Conservation (phyloP, 2,113 vertebrate genomes). For the Centropus bengalensis region DNA sequence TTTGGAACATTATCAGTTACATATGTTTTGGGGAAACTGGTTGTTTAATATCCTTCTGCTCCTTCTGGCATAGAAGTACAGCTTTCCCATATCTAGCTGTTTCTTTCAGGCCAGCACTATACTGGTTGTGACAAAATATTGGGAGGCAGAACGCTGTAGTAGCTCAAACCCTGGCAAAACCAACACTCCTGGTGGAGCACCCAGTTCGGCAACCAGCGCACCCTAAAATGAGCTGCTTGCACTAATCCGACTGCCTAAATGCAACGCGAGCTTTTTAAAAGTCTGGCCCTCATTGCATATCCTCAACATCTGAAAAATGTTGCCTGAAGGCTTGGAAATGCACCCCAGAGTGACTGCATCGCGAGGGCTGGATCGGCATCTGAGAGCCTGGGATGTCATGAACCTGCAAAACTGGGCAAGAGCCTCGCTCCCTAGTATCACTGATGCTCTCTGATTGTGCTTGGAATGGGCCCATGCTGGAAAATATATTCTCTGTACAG, state of each 20-base stretch:
- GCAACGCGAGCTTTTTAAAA: neutral
- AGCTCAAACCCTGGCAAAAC: neutral
- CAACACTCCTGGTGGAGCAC: neutral
- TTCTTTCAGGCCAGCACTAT: neutral
- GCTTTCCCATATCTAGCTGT: neutral
- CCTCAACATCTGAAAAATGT: neutral
- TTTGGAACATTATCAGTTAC: neutral
- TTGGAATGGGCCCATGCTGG: neutral
- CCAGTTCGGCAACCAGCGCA: neutral
- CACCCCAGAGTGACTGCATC: neutral
- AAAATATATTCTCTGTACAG: neutral
- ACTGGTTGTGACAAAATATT: neutral
- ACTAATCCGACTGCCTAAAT: neutral
- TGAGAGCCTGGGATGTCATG: neutral
- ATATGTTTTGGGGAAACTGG: neutral
- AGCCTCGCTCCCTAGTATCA: neutral
- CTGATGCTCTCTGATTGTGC: neutral
- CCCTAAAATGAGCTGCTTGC: neutral
- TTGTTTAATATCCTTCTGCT: neutral
- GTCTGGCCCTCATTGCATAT: neutral
- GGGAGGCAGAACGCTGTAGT: neutral
- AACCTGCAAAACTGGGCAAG: neutral
- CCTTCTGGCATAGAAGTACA: neutral
- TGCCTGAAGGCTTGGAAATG: neutral
- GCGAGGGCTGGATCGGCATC: neutral